Evolutionary conservation across 2,888 invertebrate genomes (phyloP).

Genomic region (Ecliptopera silaceata): DNA sequence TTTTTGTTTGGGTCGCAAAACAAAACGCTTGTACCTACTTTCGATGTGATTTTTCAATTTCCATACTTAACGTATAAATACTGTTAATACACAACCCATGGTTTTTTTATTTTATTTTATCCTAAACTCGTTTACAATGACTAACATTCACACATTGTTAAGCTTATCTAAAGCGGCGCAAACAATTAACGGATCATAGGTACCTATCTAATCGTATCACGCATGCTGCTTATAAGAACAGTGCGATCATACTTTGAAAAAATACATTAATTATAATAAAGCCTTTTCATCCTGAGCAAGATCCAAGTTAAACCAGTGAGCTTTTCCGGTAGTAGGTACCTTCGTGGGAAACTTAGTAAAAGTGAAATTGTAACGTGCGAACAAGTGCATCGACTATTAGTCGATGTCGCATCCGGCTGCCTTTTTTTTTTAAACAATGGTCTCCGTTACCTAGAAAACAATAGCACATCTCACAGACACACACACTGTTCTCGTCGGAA

Average conservation of each 20-base stretch:
- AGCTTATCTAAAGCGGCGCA: slow-evolving; percentile 70
- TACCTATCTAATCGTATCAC: slow-evolving; percentile 7
- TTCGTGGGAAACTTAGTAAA: slow-evolving; percentile 59
- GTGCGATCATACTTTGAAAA: slow-evolving; percentile 53
- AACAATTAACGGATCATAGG: slow-evolving; percentile 74
- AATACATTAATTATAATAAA: slow-evolving; percentile 29
- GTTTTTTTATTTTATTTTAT: not conserved
- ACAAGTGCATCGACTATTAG: slow-evolving; percentile 61
- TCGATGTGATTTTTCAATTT: too few relatives aligned
- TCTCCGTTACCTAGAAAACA: slow-evolving; percentile 80
- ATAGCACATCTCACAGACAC: slow-evolving; percentile 82
- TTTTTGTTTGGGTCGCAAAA: slow-evolving; percentile 45
- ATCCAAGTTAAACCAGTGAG: slow-evolving; percentile 41
- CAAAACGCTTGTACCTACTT: too few relatives aligned
- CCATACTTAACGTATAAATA: too few relatives aligned
- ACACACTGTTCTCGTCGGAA: slow-evolving; percentile 80
- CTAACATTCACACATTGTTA: slow-evolving; percentile 53
- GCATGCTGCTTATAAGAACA: slow-evolving; percentile 55
- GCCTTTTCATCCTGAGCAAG: slow-evolving; percentile 35
- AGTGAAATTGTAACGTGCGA: slow-evolving; percentile 64
- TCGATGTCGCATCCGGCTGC: slow-evolving; percentile 61
- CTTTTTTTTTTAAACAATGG: slow-evolving; percentile 62
- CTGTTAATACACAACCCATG: too few relatives aligned
- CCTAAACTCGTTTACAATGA: slow-evolving; percentile 15
- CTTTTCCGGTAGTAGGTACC: slow-evolving; percentile 47